These are phyloP conservation scores for Geodia barretti DNA, from an alignment of 37 sponge, comb jelly and placozoan species.

Conservation along the genomic window DNA sequence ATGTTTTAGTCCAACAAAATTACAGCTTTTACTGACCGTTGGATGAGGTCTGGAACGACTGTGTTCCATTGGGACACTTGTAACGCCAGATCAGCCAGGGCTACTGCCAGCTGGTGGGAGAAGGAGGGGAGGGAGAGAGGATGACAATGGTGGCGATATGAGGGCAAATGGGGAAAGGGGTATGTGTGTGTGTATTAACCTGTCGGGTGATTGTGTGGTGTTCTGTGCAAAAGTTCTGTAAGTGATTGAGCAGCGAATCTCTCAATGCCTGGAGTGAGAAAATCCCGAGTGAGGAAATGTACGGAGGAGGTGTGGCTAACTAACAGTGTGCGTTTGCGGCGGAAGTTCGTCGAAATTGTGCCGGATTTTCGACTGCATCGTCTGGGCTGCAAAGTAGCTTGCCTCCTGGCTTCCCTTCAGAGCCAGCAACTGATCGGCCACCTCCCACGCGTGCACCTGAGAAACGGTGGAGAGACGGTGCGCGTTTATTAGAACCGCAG, in stretches of 20 bases:
- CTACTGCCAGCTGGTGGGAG: slow-evolving; percentile 70
- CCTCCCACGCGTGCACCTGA: slow-evolving; percentile 87
- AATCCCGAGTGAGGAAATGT: neutral
- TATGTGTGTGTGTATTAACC: slow-evolving; percentile 10
- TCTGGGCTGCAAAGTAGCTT: slow-evolving; percentile 90
- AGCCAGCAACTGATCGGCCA: slow-evolving; percentile 76
- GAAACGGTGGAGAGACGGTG: slow-evolving; percentile 1
- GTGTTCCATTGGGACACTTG: slow-evolving; percentile 82
- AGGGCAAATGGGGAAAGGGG: slow-evolving; percentile 1
- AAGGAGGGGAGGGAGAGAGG: too few species aligned
- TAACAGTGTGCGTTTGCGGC: slow-evolving; percentile 55
- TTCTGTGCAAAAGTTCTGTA: slow-evolving; percentile 39
- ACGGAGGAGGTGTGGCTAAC: neutral
- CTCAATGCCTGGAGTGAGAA: slow-evolving; percentile 48
- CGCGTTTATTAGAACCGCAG: slow-evolving; percentile 28
- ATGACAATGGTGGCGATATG: too few species aligned
- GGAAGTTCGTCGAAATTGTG: slow-evolving; percentile 76
- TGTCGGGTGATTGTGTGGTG: slow-evolving; percentile 49
- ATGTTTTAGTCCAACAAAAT: too few species aligned
- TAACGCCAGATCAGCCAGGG: slow-evolving; percentile 90
- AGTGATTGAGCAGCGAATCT: slow-evolving; percentile 76
- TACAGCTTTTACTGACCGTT: too few species aligned
- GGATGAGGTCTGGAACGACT: slow-evolving; percentile 63
- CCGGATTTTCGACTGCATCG: slow-evolving; percentile 84
- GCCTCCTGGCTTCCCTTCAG: slow-evolving; percentile 59